A percentile compares a stretch with the other conserved stretches of the same genome.
Evolutionary conservation across 2,113 vertebrate genomes (phyloP).

Genomic region (Pseudonaja textilis): DNA sequence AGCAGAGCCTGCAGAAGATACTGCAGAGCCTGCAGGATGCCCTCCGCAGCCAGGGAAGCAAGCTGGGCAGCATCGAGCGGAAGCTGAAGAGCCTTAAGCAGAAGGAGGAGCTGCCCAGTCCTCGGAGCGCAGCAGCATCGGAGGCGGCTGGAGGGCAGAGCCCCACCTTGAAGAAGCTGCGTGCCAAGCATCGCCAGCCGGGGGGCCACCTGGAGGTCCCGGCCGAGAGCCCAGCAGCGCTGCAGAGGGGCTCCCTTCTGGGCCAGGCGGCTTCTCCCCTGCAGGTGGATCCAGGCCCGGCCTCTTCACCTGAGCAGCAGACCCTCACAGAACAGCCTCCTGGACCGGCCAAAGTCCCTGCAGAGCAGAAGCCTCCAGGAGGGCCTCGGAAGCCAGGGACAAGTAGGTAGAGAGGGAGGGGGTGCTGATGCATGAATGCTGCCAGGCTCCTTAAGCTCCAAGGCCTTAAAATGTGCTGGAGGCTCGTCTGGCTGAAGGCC

Average conservation of each 20-base stretch:
- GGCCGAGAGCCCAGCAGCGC: accelerated
- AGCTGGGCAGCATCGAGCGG: constrained; percentile 61
- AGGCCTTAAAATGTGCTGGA: not conserved
- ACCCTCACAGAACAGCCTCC: not conserved
- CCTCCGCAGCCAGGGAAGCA: constrained; percentile 61
- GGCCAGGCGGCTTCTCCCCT: not conserved
- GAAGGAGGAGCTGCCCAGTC: not conserved
- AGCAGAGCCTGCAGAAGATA: constrained; percentile 50
- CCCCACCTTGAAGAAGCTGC: constrained; percentile 21
- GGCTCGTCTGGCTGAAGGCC: not conserved
- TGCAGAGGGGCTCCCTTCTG: not conserved
- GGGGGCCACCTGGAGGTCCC: not conserved
- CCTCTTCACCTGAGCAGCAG: not conserved
- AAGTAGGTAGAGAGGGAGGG: not conserved
- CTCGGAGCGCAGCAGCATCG: not conserved
- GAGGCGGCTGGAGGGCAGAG: not conserved
- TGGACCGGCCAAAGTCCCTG: not conserved
- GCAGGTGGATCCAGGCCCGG: accelerated
- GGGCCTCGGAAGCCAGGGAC: not conserved
- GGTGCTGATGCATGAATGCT: not conserved
- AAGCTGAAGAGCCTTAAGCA: constrained; percentile 11
- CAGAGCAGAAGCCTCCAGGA: not conserved
- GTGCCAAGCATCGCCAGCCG: not conserved
- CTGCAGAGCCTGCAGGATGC: constrained; percentile 55
- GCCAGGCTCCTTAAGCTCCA: not conserved